Conservation (phyloP, 2,113 vertebrate genomes). For the Alligator mississippiensis region DNA sequence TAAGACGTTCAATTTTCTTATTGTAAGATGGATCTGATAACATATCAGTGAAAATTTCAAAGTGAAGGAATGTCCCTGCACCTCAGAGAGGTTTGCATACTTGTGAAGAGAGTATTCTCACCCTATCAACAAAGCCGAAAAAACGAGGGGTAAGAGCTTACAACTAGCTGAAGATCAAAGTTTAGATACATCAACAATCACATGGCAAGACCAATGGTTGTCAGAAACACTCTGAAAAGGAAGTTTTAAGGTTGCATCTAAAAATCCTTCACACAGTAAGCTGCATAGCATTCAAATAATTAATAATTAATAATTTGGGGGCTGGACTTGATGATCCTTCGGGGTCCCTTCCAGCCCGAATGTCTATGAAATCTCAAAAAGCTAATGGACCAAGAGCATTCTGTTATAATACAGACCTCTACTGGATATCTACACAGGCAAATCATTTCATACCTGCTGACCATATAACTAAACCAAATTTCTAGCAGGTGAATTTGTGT, state of each 20-base stretch:
- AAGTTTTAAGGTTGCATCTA: not conserved
- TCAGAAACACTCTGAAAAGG: not conserved
- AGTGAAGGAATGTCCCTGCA: not conserved
- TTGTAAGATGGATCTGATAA: not conserved
- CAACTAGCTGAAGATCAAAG: not conserved
- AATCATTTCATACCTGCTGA: not conserved
- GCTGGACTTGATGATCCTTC: too few species aligned
- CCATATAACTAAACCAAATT: not conserved
- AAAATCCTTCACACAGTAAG: not conserved
- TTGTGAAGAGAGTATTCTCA: not conserved
- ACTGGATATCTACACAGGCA: not conserved
- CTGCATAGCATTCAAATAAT: not conserved
- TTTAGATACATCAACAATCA: not conserved
- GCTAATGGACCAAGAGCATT: not conserved
- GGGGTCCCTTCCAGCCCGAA: too few species aligned
- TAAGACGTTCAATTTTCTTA: not conserved
- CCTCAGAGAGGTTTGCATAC: not conserved
- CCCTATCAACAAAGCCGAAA: not conserved
- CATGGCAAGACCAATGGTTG: not conserved
- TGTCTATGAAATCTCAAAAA: not conserved
- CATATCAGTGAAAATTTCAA: not conserved
- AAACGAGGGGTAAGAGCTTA: not conserved
- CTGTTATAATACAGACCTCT: not conserved
- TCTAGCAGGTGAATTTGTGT: not conserved
- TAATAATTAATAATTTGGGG: too few species aligned